phyloP scores from a whole-genome alignment of 2,113 vertebrate species.

The Osmerus eperlanus region DNA sequence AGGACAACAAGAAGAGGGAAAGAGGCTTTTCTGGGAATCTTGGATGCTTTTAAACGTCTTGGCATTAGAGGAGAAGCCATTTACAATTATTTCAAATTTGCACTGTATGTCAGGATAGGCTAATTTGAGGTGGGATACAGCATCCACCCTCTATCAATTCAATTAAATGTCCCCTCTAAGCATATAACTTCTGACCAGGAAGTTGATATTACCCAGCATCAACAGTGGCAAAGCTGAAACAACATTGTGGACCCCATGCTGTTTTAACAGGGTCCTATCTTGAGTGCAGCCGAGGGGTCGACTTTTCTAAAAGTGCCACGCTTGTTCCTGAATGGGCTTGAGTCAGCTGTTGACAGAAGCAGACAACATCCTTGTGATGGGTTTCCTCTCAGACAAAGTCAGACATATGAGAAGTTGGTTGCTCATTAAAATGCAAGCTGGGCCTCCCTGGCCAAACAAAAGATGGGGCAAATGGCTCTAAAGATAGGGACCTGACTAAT shows the following conservation, averaged over 20 bases:
- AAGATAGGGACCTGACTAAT: constrained; percentile 9
- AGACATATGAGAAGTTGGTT: constrained; percentile 20
- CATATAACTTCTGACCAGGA: constrained; percentile 19
- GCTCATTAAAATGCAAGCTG: constrained; percentile 29
- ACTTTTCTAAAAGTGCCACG: constrained; percentile 11
- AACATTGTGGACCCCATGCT: constrained; percentile 22
- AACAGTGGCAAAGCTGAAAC: constrained; percentile 31
- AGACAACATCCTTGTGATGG: constrained; percentile 27
- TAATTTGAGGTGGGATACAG: too few species aligned
- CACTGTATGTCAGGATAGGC: too few species aligned
- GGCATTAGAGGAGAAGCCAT: too few species aligned
- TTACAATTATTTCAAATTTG: too few species aligned
- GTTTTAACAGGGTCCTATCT: constrained; percentile 26
- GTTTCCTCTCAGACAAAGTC: constrained; percentile 20
- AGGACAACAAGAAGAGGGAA: too few species aligned
- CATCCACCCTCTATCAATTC: too few species aligned
- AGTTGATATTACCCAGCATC: constrained; percentile 19
- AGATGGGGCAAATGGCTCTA: constrained; percentile 20
- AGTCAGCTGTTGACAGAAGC: constrained; percentile 30
- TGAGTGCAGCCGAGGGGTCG: neutral
- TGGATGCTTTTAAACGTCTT: too few species aligned
- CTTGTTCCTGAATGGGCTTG: neutral
- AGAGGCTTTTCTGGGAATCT: too few species aligned
- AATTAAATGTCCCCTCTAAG: too few species aligned
- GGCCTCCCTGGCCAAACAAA: constrained; percentile 34